A percentile compares a stretch with the other conserved stretches of the same genome.
Evolutionary conservation across 2,797 vertebrate species (phyloP).

Genomic region (Gymnothorax javanicus): DNA sequence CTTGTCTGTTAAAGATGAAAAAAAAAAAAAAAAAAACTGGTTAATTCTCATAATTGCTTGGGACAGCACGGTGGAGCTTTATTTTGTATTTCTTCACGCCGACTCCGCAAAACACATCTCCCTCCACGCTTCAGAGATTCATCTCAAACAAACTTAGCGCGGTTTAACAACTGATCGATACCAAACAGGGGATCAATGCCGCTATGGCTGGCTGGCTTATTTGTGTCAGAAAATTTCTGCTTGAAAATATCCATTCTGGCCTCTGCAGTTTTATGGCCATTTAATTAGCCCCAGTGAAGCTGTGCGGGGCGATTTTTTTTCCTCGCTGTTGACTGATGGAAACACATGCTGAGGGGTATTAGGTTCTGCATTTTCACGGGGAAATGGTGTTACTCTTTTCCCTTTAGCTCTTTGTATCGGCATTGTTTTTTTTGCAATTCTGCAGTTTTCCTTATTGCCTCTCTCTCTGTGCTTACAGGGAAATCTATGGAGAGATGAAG

Average conservation of each 20-base stretch:
- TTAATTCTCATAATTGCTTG: background rate
- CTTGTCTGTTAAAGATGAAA: background rate
- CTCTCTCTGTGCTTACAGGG: constrained; percentile 10
- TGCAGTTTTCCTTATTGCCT: constrained; percentile 12
- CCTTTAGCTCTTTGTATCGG: background rate
- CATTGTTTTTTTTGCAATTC: background rate
- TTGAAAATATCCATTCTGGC: constrained; percentile 55
- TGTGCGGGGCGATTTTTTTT: constrained; percentile 39
- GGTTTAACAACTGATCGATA: constrained; percentile 60
- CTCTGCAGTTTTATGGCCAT: constrained; percentile 52
- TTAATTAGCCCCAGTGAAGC: constrained; percentile 57
- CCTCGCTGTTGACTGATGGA: constrained; percentile 36
- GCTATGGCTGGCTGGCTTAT: constrained; percentile 41
- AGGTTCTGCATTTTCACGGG: background rate
- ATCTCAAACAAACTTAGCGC: constrained; percentile 59
- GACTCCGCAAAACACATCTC: constrained; percentile 47
- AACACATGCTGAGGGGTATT: background rate
- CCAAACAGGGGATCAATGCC: constrained; percentile 43
- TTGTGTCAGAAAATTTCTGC: constrained; percentile 47
- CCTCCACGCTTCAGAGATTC: constrained; percentile 48
- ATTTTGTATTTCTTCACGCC: constrained; percentile 38
- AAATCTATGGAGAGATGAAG: background rate
- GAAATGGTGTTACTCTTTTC: background rate
- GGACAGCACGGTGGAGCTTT: background rate
- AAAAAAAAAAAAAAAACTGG: background rate